A percentile compares a stretch with the other conserved stretches of the same genome.
Evolutionary conservation across 2,113 vertebrate species (phyloP).

Genomic region (Muscicapa adusta): DNA sequence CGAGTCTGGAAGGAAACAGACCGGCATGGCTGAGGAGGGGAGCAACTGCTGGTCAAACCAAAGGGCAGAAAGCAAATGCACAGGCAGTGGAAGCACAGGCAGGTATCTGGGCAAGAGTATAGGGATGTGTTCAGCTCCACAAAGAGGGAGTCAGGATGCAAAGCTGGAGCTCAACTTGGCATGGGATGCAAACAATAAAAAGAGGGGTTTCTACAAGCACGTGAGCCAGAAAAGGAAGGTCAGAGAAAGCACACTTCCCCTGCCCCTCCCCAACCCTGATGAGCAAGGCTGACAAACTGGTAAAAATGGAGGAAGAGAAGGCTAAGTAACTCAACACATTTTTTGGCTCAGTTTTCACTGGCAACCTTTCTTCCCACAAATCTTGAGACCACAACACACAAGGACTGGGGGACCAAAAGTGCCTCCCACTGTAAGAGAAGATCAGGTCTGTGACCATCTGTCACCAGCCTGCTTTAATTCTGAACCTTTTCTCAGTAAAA

Average conservation of each 20-base stretch:
- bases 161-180: background rate
- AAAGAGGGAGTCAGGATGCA: background rate
- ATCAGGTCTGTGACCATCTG: background rate
- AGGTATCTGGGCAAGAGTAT: background rate
- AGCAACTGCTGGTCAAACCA: background rate
- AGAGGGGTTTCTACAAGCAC: background rate
- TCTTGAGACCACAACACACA: background rate
- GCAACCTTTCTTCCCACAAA: background rate
- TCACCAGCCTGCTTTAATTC: background rate
- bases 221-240: background rate
- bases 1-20: background rate
- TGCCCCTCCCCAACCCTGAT: rapidly evolving
- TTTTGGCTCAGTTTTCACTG: background rate
- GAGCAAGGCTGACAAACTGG: background rate
- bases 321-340: background rate
- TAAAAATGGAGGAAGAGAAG: background rate
- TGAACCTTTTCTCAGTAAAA: background rate
- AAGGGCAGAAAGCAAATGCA: background rate
- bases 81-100: background rate
- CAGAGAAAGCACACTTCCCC: background rate
- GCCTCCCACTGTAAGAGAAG: background rate
- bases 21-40: rapidly evolving
- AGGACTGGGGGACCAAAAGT: background rate
- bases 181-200: background rate
- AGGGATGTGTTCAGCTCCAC: too few relatives aligned